Conservation (phyloP, 2,888 invertebrate genomes). For the Odontocolon sp. region DNA sequence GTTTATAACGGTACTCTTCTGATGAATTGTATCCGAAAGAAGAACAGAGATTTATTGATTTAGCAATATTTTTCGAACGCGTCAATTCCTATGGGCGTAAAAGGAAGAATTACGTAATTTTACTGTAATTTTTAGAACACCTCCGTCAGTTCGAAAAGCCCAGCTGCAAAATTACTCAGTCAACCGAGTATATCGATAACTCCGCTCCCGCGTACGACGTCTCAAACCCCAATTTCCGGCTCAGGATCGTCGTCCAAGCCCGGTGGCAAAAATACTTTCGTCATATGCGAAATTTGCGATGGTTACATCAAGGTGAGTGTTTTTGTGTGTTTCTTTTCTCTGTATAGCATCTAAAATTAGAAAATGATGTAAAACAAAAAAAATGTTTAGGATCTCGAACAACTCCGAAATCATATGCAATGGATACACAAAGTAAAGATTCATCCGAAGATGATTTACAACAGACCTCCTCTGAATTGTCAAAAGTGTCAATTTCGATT, state of each 20-base stretch:
- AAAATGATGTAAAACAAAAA: neutral
- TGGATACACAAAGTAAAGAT: slow-evolving; percentile 99
- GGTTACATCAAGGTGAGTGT: slow-evolving; percentile 91
- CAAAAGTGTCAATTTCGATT: slow-evolving; percentile 98
- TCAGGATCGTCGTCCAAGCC: slow-evolving; percentile 78
- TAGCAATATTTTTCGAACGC: too few species aligned
- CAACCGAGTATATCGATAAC: slow-evolving; percentile 96
- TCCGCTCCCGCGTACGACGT: slow-evolving; percentile 87
- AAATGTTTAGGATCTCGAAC: slow-evolving; percentile 88
- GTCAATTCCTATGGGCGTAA: too few species aligned
- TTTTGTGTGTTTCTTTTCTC: too few species aligned
- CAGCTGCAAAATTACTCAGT: slow-evolving; percentile 82
- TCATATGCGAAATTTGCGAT: slow-evolving; percentile 98
- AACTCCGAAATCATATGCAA: slow-evolving; percentile 97
- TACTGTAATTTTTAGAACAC: slow-evolving; percentile 79
- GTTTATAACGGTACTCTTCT: slow-evolving; percentile 45
- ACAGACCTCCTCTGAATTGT: slow-evolving; percentile 96
- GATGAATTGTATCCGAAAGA: slow-evolving; percentile 31
- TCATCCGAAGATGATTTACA: slow-evolving; percentile 97
- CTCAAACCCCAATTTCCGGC: slow-evolving; percentile 77
- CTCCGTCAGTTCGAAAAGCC: slow-evolving; percentile 77
- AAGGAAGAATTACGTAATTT: slow-evolving; percentile 55
- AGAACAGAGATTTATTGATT: slow-evolving; percentile 14
- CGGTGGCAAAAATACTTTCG: slow-evolving; percentile 90
- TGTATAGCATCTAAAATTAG: too few species aligned